Evolutionary conservation across 2,888 invertebrate species (phyloP).

Genomic region (Netelia melanura): DNA sequence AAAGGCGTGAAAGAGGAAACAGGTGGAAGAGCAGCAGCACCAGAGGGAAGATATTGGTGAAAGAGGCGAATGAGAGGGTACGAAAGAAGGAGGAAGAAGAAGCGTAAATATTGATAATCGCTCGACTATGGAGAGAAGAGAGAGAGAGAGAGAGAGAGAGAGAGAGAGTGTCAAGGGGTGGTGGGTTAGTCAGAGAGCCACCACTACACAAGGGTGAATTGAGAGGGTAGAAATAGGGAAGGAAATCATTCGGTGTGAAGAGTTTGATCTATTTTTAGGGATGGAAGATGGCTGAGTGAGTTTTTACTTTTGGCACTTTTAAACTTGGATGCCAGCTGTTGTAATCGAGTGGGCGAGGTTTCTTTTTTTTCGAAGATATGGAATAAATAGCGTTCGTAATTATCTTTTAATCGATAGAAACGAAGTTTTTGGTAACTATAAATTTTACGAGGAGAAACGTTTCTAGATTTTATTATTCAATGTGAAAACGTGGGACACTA

Average conservation of each 20-base stretch:
- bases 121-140: slow-evolving; percentile 56
- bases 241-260: neutral
- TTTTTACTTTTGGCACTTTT: neutral
- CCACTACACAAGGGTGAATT: slow-evolving; percentile 22
- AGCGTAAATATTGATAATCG: slow-evolving; percentile 84
- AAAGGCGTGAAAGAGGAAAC: slow-evolving; percentile 77
- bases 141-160: neutral
- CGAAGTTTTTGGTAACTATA: too few species aligned
- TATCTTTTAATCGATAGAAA: too few species aligned
- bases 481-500: too few species aligned
- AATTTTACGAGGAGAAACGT: too few species aligned
- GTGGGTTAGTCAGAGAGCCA: slow-evolving; percentile 12
- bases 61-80: slow-evolving; percentile 56
- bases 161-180: slow-evolving; percentile 13
- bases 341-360: too few species aligned
- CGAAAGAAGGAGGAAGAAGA: slow-evolving; percentile 68
- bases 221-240: slow-evolving; percentile 6
- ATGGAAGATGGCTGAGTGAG: neutral
- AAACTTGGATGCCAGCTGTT: too few species aligned
- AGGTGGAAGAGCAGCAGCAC: slow-evolving; percentile 76
- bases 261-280: neutral
- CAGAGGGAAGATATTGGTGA: slow-evolving; percentile 54
- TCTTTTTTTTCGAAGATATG: too few species aligned
- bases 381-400: too few species aligned
- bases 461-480: too few species aligned